phyloP scores from a whole-genome alignment of 2,113 vertebrate genomes.

The Clupea harengus region DNA sequence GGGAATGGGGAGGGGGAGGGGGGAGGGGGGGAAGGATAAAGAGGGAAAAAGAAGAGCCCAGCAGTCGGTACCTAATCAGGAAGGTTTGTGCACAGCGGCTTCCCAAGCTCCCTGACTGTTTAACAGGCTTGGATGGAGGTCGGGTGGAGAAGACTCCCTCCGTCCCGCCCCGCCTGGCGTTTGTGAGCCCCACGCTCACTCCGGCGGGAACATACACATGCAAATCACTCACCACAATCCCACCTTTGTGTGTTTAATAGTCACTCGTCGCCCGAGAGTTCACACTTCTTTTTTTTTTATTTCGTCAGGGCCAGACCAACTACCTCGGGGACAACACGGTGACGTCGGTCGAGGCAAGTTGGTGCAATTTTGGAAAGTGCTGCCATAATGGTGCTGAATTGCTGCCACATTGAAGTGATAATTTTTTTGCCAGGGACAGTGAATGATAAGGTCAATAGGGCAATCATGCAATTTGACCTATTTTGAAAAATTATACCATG shows the following conservation, averaged over 20 bases:
- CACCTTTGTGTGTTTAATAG: constrained; percentile 23
- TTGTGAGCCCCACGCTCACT: constrained; percentile 26
- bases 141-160: constrained; percentile 54
- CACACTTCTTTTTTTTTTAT: not conserved
- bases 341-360: not conserved
- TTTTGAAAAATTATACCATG: not conserved
- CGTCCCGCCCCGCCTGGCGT: constrained; percentile 30
- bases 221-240: not conserved
- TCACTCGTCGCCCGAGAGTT: not conserved
- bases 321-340: not conserved
- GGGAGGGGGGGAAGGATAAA: not conserved
- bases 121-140: constrained; percentile 61
- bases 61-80: constrained; percentile 34
- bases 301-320: not conserved
- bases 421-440: not conserved
- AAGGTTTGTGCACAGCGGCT: constrained; percentile 53
- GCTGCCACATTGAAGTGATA: not conserved
- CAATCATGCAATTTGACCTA: not conserved
- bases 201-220: not conserved
- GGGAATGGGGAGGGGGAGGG: not conserved
- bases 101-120: constrained; percentile 57
- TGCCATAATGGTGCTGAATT: constrained; percentile 10
- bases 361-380: not conserved
- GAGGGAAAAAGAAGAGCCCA: constrained; percentile 24
- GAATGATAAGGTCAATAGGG: not conserved